Evolutionary conservation across 1,140 invertebrate genomes (phyloP).

Genomic region (Centruroides vittatus): DNA sequence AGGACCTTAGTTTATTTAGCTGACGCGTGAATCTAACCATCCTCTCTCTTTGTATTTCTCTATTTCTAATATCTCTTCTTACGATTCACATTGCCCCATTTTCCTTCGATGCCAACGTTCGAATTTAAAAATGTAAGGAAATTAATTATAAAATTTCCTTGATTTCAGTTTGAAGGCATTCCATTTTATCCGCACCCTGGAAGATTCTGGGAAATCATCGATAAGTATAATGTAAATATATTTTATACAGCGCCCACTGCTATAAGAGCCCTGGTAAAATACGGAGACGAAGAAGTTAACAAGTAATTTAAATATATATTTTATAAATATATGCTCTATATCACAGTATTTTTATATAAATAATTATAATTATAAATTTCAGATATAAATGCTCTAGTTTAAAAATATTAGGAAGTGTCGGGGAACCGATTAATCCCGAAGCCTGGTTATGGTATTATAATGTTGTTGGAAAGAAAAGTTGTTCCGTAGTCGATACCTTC

Average conservation of each 20-base stretch:
- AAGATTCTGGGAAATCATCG: constrained; percentile 80
- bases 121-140: not conserved
- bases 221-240: constrained; percentile 88
- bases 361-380: not conserved
- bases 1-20: too few species aligned
- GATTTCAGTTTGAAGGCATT: constrained; percentile 79
- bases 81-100: too few species aligned
- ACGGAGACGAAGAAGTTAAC: constrained; percentile 40
- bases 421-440: constrained; percentile 95
- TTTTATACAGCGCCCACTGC: constrained; percentile 99
- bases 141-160: not conserved
- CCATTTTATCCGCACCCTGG: constrained; percentile 65
- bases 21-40: too few species aligned
- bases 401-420: constrained; percentile 80
- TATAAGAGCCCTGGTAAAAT: constrained; percentile 89
- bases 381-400: constrained; percentile 35
- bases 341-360: too few species aligned
- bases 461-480: constrained; percentile 50
- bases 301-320: constrained; percentile 21
- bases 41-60: too few species aligned
- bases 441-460: constrained; percentile 97
- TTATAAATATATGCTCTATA: too few species aligned
- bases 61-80: too few species aligned
- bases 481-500: constrained; percentile 91
- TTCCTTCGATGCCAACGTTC: not conserved